Base-by-base conservation (phyloP, 1,140 invertebrate species). In the Diachasmimorpha longicaudata region DNA sequence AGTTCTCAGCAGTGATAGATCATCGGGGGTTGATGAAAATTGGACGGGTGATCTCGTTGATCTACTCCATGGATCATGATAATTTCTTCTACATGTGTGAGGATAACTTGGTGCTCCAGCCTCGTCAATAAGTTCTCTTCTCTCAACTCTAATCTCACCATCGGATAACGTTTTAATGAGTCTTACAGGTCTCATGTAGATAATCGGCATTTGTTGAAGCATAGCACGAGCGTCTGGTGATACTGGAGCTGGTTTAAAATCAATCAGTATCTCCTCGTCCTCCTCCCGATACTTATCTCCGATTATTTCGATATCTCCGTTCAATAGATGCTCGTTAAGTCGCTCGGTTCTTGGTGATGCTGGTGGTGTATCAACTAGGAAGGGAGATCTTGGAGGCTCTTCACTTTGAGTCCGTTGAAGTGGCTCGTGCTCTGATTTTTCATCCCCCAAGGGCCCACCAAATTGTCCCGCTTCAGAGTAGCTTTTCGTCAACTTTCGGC, bases 241-340 rank as follows among this genome's bases (percentile, higher is more conserved):
- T 1, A 93, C 90, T n/a, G 87, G 87, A 58, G 93, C 92, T 11
- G 94, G 94, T 86, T 96, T 95, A 84, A 96, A 96, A 85, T 96
- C 94, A 78, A 96, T 96, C 63, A 96, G 93, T 74, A 96, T 96
- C 88, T 96, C 95, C 81, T 93, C 91, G 84, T 94, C 93, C 78
- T 94, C 92, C 63, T 78, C 68, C 13, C 39, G 21, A 19, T 21
- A n/a, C 19, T 72, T 37, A 19, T 72, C 16, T 39, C 11, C 0
- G 8, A n/a, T 21, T 19, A 39, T 6, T 5, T 67, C 31, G 16
- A 46, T 9, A 39, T 55, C 42, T 4, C 55, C 78, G 25, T 74
- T 58, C 10, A 58, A 14, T n/a, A 67, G 42, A 23, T 19, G 39
- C 42, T 66, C 58, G 70, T 69, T 68, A 39, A 55, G 39, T 48